phyloP scores from a whole-genome alignment of 2,113 vertebrate genomes.

The Rhinogobius similis region DNA sequence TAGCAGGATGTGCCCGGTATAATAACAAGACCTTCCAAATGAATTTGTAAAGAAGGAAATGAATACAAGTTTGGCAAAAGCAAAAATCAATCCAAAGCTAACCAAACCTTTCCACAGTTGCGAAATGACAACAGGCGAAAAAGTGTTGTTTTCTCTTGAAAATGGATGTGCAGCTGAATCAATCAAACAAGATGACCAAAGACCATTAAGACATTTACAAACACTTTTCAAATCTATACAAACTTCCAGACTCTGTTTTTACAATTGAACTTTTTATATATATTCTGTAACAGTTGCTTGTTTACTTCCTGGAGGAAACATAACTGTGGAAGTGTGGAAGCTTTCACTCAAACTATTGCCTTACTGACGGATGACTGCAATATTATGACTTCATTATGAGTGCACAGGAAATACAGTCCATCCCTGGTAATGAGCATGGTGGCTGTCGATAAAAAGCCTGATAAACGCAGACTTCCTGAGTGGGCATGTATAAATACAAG shows the following conservation, averaged over 20 bases:
- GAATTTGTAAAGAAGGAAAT: not conserved
- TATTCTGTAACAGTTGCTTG: not conserved
- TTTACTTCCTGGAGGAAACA: not conserved
- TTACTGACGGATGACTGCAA: conserved; percentile 59
- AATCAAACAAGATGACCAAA: too few species aligned
- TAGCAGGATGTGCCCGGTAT: not conserved
- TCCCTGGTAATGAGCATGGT: conserved; percentile 72
- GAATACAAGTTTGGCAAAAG: too few species aligned
- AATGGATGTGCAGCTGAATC: too few species aligned
- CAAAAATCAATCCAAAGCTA: too few species aligned
- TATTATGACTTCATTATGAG: conserved; percentile 73
- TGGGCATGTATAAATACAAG: conserved; percentile 66
- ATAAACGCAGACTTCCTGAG: conserved; percentile 76
- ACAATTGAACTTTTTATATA: too few species aligned
- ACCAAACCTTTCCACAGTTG: too few species aligned
- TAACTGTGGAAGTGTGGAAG: conserved; percentile 32
- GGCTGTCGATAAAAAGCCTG: conserved; percentile 79
- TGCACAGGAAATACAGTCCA: conserved; percentile 74
- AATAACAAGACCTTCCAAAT: not conserved
- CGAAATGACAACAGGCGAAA: too few species aligned
- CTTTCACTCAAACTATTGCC: conserved; percentile 60
- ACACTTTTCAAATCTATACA: too few species aligned
- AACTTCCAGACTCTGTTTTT: too few species aligned
- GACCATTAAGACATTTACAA: too few species aligned
- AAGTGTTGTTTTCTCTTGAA: too few species aligned